Conservation (phyloP, 2,797 vertebrate species). For the Poecilia picta region DNA sequence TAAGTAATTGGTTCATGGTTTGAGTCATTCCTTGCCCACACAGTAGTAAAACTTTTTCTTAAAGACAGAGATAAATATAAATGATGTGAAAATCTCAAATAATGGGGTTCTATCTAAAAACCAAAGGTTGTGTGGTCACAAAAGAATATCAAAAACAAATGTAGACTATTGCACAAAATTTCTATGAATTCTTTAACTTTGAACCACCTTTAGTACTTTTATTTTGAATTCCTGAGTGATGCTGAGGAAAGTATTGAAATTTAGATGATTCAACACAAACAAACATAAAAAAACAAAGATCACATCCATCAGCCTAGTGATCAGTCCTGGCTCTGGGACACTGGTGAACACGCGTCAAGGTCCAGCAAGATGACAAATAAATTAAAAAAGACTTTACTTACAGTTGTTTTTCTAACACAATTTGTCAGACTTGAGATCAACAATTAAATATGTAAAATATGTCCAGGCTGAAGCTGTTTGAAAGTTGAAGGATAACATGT, state of each 20-base stretch:
- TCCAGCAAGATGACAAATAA: not conserved
- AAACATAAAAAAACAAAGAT: not conserved
- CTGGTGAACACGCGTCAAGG: not conserved
- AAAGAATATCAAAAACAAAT: not conserved
- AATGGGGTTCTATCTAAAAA: not conserved
- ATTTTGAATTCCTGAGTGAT: not conserved
- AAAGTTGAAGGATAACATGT: not conserved
- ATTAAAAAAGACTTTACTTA: not conserved
- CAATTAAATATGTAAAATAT: not conserved
- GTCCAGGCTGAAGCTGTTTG: not conserved
- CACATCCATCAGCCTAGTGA: not conserved
- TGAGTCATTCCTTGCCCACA: conserved; percentile 29
- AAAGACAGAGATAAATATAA: not conserved
- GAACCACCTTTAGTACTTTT: not conserved
- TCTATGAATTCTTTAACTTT: not conserved
- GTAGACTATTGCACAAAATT: not conserved
- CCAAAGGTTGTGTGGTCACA: not conserved
- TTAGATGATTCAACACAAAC: not conserved
- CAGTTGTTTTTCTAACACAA: not conserved
- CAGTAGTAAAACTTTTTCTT: not conserved
- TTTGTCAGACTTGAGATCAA: not conserved
- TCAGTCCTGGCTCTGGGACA: not conserved
- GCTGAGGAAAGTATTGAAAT: not conserved
- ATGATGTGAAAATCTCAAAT: not conserved
- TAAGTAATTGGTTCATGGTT: conserved; percentile 10